Evolutionary conservation across 2,888 invertebrate genomes (phyloP).

Genomic region (Kryphioiulus occultus): DNA sequence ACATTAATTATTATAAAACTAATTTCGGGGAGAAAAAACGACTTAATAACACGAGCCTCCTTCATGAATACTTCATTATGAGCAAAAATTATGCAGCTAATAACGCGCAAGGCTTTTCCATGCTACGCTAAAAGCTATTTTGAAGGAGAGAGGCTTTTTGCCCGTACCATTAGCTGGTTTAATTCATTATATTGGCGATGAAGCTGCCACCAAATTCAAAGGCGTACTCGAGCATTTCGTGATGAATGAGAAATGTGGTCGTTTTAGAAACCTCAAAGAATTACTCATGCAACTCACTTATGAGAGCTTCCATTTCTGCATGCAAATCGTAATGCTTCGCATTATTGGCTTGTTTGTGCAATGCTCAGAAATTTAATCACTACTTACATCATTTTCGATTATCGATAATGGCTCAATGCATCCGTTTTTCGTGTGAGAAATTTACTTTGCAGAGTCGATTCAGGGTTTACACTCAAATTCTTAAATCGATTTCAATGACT

Average conservation of each 20-base stretch:
- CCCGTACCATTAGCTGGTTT: background rate
- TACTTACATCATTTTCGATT: background rate
- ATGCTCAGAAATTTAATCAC: background rate
- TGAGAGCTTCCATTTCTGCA: background rate
- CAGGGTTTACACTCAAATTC: too few species aligned
- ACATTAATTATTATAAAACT: constrained; percentile 5
- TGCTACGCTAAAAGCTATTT: background rate
- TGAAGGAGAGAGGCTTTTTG: background rate
- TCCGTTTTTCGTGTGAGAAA: too few species aligned
- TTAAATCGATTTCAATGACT: too few species aligned
- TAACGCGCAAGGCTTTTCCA: background rate
- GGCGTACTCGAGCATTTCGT: background rate
- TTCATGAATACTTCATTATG: background rate
- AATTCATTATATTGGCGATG: background rate
- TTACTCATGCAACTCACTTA: background rate
- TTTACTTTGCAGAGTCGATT: too few species aligned
- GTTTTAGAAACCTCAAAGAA: background rate
- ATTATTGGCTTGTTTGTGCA: background rate
- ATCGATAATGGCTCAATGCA: background rate
- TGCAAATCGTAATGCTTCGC: background rate
- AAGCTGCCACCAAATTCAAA: constrained; percentile 5
- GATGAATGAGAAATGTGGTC: constrained; percentile 5
- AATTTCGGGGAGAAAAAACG: background rate
- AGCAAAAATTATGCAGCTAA: constrained; percentile 5
- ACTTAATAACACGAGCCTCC: constrained; percentile 5